A percentile compares a stretch with the other conserved stretches of the same genome.
Evolutionary conservation across 2,113 vertebrate species (phyloP).

Genomic region (Sakesphorus luctuosus): DNA sequence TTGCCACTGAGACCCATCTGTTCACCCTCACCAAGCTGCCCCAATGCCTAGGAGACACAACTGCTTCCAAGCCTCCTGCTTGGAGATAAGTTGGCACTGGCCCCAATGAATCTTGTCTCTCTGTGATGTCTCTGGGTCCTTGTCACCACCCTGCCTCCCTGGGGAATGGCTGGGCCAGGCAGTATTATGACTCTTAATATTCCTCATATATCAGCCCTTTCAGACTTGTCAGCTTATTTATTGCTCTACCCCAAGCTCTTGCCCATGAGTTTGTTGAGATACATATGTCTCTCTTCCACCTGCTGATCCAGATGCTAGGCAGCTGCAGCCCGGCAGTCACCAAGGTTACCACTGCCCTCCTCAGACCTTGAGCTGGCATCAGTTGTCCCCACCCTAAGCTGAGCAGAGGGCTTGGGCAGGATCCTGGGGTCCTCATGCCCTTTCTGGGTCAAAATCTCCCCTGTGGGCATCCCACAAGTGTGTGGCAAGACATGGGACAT

Average conservation of each 20-base stretch:
- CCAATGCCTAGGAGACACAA: background rate
- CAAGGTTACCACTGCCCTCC: accelerated
- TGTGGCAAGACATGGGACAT: background rate
- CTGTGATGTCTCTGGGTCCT: background rate
- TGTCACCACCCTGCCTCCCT: constrained; percentile 12
- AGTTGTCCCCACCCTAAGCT: background rate
- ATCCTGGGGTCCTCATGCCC: background rate
- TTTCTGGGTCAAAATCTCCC: background rate
- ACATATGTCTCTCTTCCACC: background rate
- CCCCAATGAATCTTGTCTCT: background rate
- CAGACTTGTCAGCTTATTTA: constrained; percentile 42
- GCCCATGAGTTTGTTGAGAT: background rate
- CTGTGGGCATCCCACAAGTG: background rate
- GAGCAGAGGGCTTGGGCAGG: background rate
- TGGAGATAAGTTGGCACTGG: background rate
- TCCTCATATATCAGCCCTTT: constrained; percentile 47
- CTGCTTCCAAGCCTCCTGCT: background rate
- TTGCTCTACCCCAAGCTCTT: constrained; percentile 25
- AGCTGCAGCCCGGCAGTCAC: background rate
- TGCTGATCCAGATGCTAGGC: constrained; percentile 46
- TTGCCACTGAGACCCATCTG: background rate
- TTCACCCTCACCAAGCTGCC: background rate
- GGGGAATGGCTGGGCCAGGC: background rate
- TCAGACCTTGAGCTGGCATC: background rate
- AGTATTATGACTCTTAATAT: constrained; percentile 44